These are phyloP conservation scores for Zaprionus lineosus DNA, from an alignment of 2,888 invertebrate species.

Conservation along the genomic window DNA sequence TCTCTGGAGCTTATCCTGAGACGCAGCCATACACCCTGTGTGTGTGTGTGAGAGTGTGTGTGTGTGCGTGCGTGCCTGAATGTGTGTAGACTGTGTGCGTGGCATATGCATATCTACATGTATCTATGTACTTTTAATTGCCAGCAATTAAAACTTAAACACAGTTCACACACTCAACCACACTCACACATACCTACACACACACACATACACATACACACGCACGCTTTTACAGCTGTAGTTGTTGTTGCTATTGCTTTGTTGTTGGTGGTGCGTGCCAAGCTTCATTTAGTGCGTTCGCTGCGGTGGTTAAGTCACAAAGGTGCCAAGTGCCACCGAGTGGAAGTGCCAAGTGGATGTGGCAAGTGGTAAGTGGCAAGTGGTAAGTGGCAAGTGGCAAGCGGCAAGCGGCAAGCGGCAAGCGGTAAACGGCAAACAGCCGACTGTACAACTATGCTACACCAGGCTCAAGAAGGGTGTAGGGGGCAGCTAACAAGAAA, in stretches of 20 bases:
- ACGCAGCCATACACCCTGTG: neutral
- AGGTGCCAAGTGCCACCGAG: constrained; percentile 51
- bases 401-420: constrained; percentile 1
- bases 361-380: constrained; percentile 27
- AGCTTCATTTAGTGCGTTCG: constrained; percentile 70
- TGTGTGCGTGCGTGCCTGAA: neutral
- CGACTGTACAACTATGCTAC: too few relatives aligned
- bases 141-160: constrained; percentile 81
- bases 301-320: constrained; percentile 62
- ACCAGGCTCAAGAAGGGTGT: neutral
- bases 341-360: constrained; percentile 19
- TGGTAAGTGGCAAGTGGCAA: constrained; percentile 14
- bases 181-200: constrained; percentile 9
- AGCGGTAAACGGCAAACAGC: too few relatives aligned
- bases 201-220: constrained; percentile 18
- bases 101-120: constrained; percentile 59
- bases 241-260: constrained; percentile 15
- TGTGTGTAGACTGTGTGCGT: constrained; percentile 7
- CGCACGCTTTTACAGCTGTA: constrained; percentile 7
- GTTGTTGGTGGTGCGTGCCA: constrained; percentile 61
- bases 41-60: constrained; percentile 9
- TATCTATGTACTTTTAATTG: constrained; percentile 80
- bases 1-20: neutral
- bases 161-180: constrained; percentile 42
- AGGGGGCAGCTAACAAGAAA: constrained; percentile 50